A percentile compares a stretch with the other conserved stretches of the same genome.
phyloP scores from a whole-genome alignment of 2,888 invertebrate species.

The Cartodere bifasciata region DNA sequence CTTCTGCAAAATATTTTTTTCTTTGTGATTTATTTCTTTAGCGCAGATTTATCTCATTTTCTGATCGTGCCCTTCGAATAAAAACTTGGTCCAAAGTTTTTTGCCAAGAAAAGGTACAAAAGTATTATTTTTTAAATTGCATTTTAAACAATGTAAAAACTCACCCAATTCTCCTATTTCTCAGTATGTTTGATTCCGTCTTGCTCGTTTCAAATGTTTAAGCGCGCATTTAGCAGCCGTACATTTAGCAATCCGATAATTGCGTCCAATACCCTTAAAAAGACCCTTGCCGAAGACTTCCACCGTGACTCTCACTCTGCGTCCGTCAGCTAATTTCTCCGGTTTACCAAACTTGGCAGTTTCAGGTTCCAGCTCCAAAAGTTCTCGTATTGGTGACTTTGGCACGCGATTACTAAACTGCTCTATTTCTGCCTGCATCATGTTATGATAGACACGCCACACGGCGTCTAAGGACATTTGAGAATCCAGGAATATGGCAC shows the following conservation, averaged over 20 bases:
- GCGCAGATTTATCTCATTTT: no score
- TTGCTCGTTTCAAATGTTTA: constrained; percentile 62
- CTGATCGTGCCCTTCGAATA: no score
- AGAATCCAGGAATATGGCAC: constrained; percentile 90
- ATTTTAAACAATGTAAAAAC: no score
- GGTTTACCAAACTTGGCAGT: constrained; percentile 97
- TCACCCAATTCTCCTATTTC: no score
- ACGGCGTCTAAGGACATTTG: constrained; percentile 87
- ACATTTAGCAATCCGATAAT: constrained; percentile 97
- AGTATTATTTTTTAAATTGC: no score
- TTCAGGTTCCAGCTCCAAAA: constrained; percentile 93
- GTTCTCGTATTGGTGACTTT: constrained; percentile 93
- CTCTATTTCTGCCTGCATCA: constrained; percentile 94
- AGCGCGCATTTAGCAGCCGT: constrained; percentile 97
- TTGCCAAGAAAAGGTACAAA: no score
- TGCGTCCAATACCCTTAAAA: constrained; percentile 92
- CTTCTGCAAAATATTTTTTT: no score
- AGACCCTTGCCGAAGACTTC: constrained; percentile 96
- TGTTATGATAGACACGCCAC: constrained; percentile 83
- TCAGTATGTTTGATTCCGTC: no score
- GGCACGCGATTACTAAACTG: constrained; percentile 95
- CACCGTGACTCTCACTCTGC: constrained; percentile 87
- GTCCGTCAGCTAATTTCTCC: constrained; percentile 86
- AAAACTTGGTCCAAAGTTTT: no score
- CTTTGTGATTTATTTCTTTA: no score